These are phyloP conservation scores for Ashinkailepas kermadecensis DNA, from an alignment of 2,888 invertebrate genomes.

Conservation along the genomic window DNA sequence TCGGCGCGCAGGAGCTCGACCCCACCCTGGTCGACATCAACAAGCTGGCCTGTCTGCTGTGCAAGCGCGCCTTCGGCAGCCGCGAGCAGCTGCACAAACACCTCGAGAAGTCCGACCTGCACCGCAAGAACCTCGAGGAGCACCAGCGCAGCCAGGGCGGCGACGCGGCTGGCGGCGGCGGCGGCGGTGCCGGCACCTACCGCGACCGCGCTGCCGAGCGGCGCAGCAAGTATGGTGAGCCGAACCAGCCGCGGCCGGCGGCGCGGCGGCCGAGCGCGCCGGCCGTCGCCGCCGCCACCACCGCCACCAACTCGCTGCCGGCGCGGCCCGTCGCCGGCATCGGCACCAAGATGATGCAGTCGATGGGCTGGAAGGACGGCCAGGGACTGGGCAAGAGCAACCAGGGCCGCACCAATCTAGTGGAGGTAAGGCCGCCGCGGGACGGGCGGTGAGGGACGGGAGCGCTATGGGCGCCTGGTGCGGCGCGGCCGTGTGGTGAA, in stretches of 20 bases:
- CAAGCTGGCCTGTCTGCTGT: conserved; percentile 85
- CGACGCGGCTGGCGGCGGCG: conserved; percentile 11
- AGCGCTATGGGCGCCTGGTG: neutral
- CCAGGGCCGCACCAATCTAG: conserved; percentile 87
- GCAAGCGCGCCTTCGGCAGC: conserved; percentile 88
- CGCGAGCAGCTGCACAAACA: conserved; percentile 83
- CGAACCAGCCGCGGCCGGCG: conserved; percentile 58
- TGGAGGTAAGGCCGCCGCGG: conserved; percentile 60
- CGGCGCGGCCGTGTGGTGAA: too few species aligned
- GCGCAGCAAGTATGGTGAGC: conserved; percentile 83
- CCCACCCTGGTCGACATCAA: conserved; percentile 48
- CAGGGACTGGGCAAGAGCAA: conserved; percentile 88
- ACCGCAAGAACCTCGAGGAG: conserved; percentile 72
- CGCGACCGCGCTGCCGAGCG: conserved; percentile 95
- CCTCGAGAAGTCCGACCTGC: conserved; percentile 84
- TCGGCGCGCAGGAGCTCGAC: conserved; percentile 53
- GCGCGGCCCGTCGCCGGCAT: conserved; percentile 80
- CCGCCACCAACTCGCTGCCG: conserved; percentile 53
- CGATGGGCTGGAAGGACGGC: conserved; percentile 99
- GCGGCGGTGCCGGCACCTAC: conserved; percentile 48
- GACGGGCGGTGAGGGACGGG: neutral
- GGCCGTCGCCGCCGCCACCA: conserved; percentile 42
- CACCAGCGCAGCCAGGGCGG: conserved; percentile 42
- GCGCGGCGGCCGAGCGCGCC: conserved; percentile 41
- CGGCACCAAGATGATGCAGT: conserved; percentile 88